Base-by-base conservation (phyloP, 2,113 vertebrate species). In the Austrofundulus limnaeus region DNA sequence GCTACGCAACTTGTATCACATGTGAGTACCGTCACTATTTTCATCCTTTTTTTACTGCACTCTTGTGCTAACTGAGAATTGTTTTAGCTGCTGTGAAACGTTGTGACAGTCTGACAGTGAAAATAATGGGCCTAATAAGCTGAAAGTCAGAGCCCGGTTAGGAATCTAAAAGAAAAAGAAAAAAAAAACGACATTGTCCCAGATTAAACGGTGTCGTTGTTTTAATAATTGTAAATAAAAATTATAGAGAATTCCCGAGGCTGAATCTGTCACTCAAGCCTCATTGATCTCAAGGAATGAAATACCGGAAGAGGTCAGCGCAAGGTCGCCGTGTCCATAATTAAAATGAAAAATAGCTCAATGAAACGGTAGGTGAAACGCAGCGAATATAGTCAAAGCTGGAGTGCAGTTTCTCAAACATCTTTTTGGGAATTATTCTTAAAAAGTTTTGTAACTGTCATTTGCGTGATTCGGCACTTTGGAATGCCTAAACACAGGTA, bases 271-370 rank as follows among this genome's bases (percentile, higher is more conserved):
- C 79, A 77, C 67, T 80, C 70, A 80, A 60, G 64, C 70, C n/a
- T 52, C 65, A 86, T 72, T 80, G 70, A 81, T 78, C 51, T 80
- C 45, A 70, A 73, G 61, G 78, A 84, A 86, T 86, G 78, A 85
- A 85, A 74, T 28, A 46, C 11, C 54, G 69, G 46, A 61, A 34
- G 61, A 69, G 69, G 80, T 77, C 78, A 74, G 46, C 57, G 56
- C 75, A 51, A 74, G 78, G 76, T 62, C 66, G 70, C 31, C 55
- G 64, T 83, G 73, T 75, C 68, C 47, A 68, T 76, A 80, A 83
- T 88, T 85, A 83, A 37, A 62, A 61, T 77, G 82, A 88, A 67
- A 20, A 77, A 88, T 75, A 41, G 61, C 34, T 70, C 86, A 78
- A 80, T 86, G 77, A 83, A 68, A 83, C 24, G 2, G 10, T 16